Percentiles rank a stretch among this genome's conserved stretches.
Conservation (phyloP, 2,797 vertebrate genomes). For the Selene dorsalis region DNA sequence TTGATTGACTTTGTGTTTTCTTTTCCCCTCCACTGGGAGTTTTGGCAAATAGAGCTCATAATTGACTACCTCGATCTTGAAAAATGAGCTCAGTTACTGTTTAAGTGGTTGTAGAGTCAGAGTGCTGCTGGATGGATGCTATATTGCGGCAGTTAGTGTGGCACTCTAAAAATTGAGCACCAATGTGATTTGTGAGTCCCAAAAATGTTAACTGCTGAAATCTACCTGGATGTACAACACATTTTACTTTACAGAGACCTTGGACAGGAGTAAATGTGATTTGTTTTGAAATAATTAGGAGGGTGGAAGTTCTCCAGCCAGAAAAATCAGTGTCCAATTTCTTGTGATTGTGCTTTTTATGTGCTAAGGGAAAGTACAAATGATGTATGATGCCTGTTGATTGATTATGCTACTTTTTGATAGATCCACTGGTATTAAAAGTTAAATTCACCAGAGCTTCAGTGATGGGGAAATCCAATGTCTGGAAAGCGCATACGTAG, state of each 20-base stretch:
- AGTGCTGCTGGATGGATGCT: conserved; percentile 14
- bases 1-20: conserved; percentile 56
- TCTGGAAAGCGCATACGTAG: neutral
- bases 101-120: conserved; percentile 32
- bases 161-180: conserved; percentile 13
- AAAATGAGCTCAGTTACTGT: conserved; percentile 47
- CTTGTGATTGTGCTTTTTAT: too few species aligned
- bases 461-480: neutral
- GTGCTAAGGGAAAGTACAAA: too few species aligned
- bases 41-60: conserved; percentile 58
- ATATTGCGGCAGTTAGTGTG: conserved; percentile 2
- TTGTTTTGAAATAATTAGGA: neutral
- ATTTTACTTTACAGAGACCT: too few species aligned
- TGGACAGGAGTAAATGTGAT: neutral
- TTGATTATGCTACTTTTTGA: too few species aligned
- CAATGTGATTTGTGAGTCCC: conserved; percentile 31
- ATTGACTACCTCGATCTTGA: conserved; percentile 43
- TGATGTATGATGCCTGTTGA: too few species aligned
- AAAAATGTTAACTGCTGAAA: conserved; percentile 22
- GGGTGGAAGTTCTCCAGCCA: neutral
- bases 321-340: neutral
- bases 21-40: conserved; percentile 43
- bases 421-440: too few species aligned
- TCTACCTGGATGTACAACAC: too few species aligned
- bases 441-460: too few species aligned